Percentiles rank a stretch among this genome's conserved stretches.
phyloP scores from a whole-genome alignment of 2,888 invertebrate species.

The Lithophane semibrunnea region DNA sequence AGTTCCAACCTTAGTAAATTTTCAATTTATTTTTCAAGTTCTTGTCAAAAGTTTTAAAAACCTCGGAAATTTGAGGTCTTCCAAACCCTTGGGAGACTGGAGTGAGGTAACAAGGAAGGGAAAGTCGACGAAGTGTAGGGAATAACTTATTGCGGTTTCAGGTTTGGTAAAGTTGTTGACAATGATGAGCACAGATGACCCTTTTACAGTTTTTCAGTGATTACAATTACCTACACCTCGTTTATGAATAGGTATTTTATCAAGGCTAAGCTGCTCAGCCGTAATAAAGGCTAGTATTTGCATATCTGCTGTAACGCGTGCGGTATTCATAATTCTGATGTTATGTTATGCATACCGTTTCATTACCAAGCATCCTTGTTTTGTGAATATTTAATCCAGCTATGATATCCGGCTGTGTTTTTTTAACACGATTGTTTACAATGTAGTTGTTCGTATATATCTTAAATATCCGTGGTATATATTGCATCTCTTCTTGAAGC shows the following conservation, averaged over 20 bases:
- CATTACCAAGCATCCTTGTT: slow-evolving; percentile 27
- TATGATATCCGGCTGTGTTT: not conserved
- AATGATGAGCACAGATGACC: not conserved
- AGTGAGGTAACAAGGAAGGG: not conserved
- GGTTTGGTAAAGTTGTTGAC: not conserved
- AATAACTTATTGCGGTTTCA: not conserved
- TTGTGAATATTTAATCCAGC: slow-evolving; percentile 17
- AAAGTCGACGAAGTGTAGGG: not conserved
- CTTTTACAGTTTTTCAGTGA: not conserved
- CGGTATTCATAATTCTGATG: slow-evolving; percentile 14
- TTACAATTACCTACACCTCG: no score
- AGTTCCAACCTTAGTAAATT: not conserved
- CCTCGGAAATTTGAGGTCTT: not conserved
- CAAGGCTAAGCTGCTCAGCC: slow-evolving; percentile 25
- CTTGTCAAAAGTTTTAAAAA: not conserved
- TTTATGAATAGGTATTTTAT: not conserved
- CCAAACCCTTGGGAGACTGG: not conserved
- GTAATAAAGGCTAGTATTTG: slow-evolving; percentile 17
- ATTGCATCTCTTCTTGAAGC: not conserved
- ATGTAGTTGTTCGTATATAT: not conserved
- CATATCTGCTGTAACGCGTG: slow-evolving; percentile 40
- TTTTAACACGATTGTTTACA: not conserved
- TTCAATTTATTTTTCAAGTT: not conserved
- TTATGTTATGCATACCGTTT: slow-evolving; percentile 35
- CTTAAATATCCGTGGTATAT: no score